Evolutionary conservation across 2,797 vertebrate genomes (phyloP), one percentile per base, ranked within the genome.

Genomic region (Pachyuromys duprasi): DNA sequence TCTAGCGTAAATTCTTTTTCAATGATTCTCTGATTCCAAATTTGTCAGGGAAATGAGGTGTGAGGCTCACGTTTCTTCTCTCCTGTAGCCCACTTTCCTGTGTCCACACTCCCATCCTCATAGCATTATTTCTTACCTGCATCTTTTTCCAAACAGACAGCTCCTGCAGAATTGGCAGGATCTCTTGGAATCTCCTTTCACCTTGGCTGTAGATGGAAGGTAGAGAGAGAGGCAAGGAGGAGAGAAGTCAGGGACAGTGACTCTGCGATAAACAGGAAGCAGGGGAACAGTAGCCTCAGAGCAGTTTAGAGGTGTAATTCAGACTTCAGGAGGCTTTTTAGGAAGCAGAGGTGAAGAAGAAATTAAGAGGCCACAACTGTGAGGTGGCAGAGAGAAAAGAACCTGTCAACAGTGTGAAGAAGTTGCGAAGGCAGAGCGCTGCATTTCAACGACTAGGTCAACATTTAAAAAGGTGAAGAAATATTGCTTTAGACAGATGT

Each of bases 331-430:
- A 55, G 31, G 18, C 96, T 95, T 95, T 92, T 96, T 91, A 63
- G 62, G 92, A 89, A 96, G 89, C 39, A 84, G 87, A 96, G 79
- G 96, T 93, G 93, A 95, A 93, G 86, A 93, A 91, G 90, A 93
- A 97, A 96, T 95, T 49, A 93, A 96, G 97, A 95, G 96, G 72
- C 89, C 65, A 74, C 11, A 3, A 70, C 67, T 91, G 93, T 92
- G 96, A 94, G 95, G 75, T 14, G 67, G 90, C 67, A 84, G 45
- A 42, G 78, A 75, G 65, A 45, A 78, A 95, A 94, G 70, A 89
- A 62, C 86, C 80, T 92, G 75, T 83, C 90, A 78, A 91, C 14
- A 53, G 65, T 26, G 55, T 70, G 96, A 95, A 74, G 42, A 87
- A 70, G 57, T 55, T 79, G 86, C 28, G 94, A 94, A 62, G 94